Base-by-base conservation (phyloP, 2,113 vertebrate genomes). In the Setophaga petechia region DNA sequence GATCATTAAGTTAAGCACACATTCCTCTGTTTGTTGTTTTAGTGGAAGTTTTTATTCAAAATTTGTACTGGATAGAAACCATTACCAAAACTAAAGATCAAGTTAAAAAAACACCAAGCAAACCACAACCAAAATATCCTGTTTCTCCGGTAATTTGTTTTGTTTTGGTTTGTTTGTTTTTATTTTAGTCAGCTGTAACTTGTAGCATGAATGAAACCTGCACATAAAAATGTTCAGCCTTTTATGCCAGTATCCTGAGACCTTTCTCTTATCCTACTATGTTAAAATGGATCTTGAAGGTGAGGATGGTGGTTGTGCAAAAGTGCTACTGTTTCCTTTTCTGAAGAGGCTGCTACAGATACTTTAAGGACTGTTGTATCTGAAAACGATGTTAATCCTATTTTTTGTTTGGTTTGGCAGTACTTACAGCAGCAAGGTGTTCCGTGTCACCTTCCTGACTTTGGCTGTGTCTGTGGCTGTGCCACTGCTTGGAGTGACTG, bases 391-490 rank as follows among this genome's bases (percentile, higher is more conserved):
- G 3, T 52, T 89, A 88, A 61, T 63, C 11, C 17, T 95, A 4
- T 94, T 58, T 59, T 24, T 49, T 88, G 7, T 91, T 11, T 96
- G 39, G 22, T 49, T 93, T 79, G 65, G 11, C 97, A 99, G 99
- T 79, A 98, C 99, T 37, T 99, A 99, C 95, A 99, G 99, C 28
- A 98, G 98, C 76, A 99, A 98, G 90, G 98, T 99, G 18, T 99
- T 99, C 95, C 98, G 98, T 75, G 98, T 99, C 71, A 99, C 99
- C 6, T 98, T 99, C 69, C 83, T 99, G 72, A 98, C 98, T 41
- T 92, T 99, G 91, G 98, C 98, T 12, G 95, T 96, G 0, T 98
- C 98, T 41, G 93, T 99, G 62, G 77, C 98, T 3, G 87, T 99
- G 68, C 99, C 98, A 10, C 94, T 99, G 24, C 96, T 99, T 22